phyloP scores from a whole-genome alignment of 2,888 invertebrate species.

The Exocentrus adspersus region DNA sequence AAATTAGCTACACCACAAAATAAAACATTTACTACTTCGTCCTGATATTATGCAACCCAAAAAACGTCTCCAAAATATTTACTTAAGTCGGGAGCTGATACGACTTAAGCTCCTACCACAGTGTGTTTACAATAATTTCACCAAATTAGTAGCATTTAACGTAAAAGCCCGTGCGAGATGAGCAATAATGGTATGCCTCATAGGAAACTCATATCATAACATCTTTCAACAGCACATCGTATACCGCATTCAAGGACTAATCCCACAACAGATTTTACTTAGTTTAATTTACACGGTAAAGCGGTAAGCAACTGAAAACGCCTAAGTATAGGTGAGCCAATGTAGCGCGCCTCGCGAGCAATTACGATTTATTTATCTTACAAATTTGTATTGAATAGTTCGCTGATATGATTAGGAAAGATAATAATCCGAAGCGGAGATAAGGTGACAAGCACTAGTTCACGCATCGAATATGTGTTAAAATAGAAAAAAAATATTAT shows the following conservation, averaged over 20 bases:
- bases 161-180: constrained; percentile 19
- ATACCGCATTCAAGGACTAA: constrained; percentile 20
- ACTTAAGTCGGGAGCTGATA: neutral
- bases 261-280: constrained; percentile 22
- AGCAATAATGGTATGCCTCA: constrained; percentile 12
- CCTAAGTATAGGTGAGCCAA: constrained; percentile 16
- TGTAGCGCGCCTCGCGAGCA: constrained; percentile 12
- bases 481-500: constrained; percentile 5
- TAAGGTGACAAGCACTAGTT: constrained; percentile 11
- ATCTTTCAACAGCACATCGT: constrained; percentile 7
- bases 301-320: constrained; percentile 16
- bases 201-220: constrained; percentile 14
- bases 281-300: constrained; percentile 17
- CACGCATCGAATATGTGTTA: constrained; percentile 20
- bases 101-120: neutral
- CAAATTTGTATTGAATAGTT: constrained; percentile 30
- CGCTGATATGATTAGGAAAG: constrained; percentile 26
- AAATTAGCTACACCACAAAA: too few species aligned
- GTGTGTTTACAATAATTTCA: too few species aligned
- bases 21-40: neutral
- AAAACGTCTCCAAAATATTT: constrained; percentile 2
- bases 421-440: constrained; percentile 28
- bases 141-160: too few species aligned
- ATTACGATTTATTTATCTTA: constrained; percentile 31
- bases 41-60: constrained; percentile 20